A percentile compares a stretch with the other conserved stretches of the same genome.
Conservation (phyloP, 1,140 invertebrate genomes). For the Onthophagus taurus region DNA sequence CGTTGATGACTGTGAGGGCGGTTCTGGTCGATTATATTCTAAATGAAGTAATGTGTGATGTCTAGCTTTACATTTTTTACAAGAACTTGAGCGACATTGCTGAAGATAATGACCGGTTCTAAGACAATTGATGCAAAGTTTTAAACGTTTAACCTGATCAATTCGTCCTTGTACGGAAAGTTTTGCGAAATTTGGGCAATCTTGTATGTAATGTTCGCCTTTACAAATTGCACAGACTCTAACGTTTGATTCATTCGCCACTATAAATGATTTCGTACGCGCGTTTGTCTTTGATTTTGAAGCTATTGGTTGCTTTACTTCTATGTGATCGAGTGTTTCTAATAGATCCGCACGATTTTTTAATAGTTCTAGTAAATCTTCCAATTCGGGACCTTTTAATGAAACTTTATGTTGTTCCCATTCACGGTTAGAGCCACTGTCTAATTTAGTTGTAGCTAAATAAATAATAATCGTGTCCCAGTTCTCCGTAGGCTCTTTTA, state of each 20-base stretch:
- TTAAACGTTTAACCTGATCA: background rate
- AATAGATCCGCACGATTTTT: constrained; percentile 1
- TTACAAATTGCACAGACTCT: constrained; percentile 13
- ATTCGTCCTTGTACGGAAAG: constrained; percentile 5
- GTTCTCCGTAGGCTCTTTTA: constrained; percentile 1
- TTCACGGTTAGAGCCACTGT: background rate
- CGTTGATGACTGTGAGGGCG: background rate
- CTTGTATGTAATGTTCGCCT: constrained; percentile 13
- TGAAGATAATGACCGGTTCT: constrained; percentile 14
- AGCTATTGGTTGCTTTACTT: no score
- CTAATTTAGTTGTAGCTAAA: constrained; percentile 6
- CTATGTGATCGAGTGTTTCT: no score
- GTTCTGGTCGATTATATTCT: background rate
- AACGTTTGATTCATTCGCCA: constrained; percentile 1
- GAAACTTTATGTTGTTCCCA: constrained; percentile 1
- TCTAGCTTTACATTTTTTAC: constrained; percentile 20
- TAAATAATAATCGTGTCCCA: constrained; percentile 5
- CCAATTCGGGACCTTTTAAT: constrained; percentile 2
- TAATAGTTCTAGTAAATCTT: constrained; percentile 4
- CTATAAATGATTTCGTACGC: background rate
- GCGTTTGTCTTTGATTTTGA: background rate
- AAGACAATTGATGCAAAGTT: constrained; percentile 24
- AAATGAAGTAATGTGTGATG: constrained; percentile 26
- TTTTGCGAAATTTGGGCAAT: constrained; percentile 11
- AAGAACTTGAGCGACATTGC: constrained; percentile 16